Percentiles rank a stretch among this genome's conserved stretches.
phyloP scores from a whole-genome alignment of 1,140 invertebrate species.

The Drosophila arawakana region DNA sequence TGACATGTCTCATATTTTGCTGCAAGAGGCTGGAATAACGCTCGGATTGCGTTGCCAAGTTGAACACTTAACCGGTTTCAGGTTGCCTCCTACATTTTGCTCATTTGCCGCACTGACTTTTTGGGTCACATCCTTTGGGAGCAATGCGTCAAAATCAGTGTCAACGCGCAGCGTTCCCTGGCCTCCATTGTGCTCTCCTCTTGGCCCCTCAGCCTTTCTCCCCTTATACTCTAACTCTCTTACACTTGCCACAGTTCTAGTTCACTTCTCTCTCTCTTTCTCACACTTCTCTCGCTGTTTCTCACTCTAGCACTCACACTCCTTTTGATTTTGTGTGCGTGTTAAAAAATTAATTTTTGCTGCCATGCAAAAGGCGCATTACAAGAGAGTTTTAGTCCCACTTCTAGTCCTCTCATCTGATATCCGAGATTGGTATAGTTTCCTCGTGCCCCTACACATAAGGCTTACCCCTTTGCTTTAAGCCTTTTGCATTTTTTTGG shows the following conservation, averaged over 20 bases:
- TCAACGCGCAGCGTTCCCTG: conserved; percentile 68
- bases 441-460: not conserved
- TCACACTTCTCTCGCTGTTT: not conserved
- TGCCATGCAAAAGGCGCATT: conserved; percentile 62
- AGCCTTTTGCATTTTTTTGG: not conserved
- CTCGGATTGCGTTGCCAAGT: conserved; percentile 58
- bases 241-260: conserved; percentile 5
- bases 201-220: not conserved
- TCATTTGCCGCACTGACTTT: conserved; percentile 81
- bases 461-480: not conserved
- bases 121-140: conserved; percentile 81
- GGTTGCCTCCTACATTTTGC: conserved; percentile 67
- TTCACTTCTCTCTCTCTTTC: not conserved
- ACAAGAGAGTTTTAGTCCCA: not conserved
- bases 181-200: conserved; percentile 8
- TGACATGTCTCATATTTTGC: conserved; percentile 69
- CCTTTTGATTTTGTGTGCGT: conserved; percentile 46
- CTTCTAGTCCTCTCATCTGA: not conserved
- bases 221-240: not conserved
- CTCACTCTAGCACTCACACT: not conserved
- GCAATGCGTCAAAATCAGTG: conserved; percentile 82
- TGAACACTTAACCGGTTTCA: conserved; percentile 73
- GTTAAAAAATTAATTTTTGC: conserved; percentile 79
- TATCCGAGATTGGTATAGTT: conserved; percentile 67
- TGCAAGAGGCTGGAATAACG: conserved; percentile 21